Percentiles rank a stretch among this genome's conserved stretches.
phyloP scores from a whole-genome alignment of 2,797 vertebrate genomes.

The Eospalax fontanierii region DNA sequence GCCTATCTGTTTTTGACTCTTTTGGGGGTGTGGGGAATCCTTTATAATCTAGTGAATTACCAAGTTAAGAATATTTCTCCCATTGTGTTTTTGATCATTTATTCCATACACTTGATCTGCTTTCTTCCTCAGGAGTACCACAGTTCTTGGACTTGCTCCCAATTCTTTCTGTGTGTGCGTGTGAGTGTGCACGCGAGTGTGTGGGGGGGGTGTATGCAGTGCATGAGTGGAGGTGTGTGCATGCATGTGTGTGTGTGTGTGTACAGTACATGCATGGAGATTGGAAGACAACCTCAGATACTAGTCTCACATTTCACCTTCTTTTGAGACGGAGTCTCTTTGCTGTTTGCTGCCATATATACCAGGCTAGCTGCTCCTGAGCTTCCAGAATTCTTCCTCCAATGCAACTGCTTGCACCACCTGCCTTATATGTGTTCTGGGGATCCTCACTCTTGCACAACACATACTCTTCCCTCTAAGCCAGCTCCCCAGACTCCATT shows the following conservation, averaged over 20 bases:
- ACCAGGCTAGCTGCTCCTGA: not conserved
- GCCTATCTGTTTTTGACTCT: not conserved
- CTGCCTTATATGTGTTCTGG: too few relatives aligned
- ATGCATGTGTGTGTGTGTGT: not conserved
- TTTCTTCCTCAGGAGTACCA: constrained; percentile 2
- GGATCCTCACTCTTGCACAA: not conserved
- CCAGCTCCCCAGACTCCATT: not conserved
- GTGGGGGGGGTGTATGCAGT: not conserved
- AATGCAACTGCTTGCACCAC: not conserved
- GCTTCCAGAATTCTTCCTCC: not conserved
- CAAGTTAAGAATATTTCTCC: not conserved
- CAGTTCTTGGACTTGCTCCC: not conserved
- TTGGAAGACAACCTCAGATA: not conserved
- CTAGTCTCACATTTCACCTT: not conserved
- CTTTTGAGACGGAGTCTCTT: not conserved
- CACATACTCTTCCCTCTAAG: not conserved
- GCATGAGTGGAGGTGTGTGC: too few relatives aligned
- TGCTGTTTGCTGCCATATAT: not conserved
- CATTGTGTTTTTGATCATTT: constrained; percentile 9
- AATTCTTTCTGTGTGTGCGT: not conserved
- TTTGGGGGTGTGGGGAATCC: not conserved
- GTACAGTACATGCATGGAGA: too few relatives aligned
- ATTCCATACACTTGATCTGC: not conserved
- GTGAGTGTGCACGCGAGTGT: not conserved
- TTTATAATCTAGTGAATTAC: not conserved